These are phyloP conservation scores for Tetrax tetrax DNA, from an alignment of 2,113 vertebrate species.

Conservation along the genomic window DNA sequence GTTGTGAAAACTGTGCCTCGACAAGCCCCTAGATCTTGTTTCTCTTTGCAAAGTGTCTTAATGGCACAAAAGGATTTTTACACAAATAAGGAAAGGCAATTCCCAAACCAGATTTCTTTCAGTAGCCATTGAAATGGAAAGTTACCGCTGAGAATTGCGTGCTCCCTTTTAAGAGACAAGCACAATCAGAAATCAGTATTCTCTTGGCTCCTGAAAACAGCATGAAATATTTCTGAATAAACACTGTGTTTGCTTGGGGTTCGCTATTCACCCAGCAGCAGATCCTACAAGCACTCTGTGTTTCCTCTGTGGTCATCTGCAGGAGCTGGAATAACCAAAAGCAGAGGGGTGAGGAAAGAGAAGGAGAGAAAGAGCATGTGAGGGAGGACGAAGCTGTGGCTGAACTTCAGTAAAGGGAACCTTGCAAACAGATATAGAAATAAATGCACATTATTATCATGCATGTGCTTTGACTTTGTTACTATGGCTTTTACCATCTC, in stretches of 20 bases:
- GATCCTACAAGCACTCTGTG: not conserved
- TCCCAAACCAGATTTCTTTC: constrained; percentile 39
- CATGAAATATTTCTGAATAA: constrained; percentile 12
- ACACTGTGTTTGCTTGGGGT: not conserved
- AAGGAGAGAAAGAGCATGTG: not conserved
- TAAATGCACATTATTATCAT: not conserved
- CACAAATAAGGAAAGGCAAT: constrained; percentile 33
- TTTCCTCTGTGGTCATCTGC: not conserved
- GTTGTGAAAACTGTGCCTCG: not conserved
- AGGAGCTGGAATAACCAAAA: not conserved
- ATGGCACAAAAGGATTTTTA: constrained; percentile 42
- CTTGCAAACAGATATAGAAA: not conserved
- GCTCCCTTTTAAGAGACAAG: not conserved
- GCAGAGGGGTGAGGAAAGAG: not conserved
- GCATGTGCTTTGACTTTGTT: not conserved
- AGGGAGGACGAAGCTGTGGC: not conserved
- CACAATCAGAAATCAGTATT: not conserved
- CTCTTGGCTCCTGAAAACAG: not conserved
- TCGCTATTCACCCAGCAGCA: not conserved
- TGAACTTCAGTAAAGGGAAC: not conserved
- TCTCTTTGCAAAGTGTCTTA: not conserved
- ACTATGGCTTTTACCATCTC: not conserved
- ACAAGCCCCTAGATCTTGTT: constrained; percentile 22
- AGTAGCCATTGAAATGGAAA: constrained; percentile 32
- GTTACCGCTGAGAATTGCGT: not conserved